Percentiles rank a stretch among this genome's conserved stretches.
These are phyloP conservation scores for Drosophila willistoni DNA, from an alignment of 1,140 invertebrate genomes.

Conservation along the genomic window DNA sequence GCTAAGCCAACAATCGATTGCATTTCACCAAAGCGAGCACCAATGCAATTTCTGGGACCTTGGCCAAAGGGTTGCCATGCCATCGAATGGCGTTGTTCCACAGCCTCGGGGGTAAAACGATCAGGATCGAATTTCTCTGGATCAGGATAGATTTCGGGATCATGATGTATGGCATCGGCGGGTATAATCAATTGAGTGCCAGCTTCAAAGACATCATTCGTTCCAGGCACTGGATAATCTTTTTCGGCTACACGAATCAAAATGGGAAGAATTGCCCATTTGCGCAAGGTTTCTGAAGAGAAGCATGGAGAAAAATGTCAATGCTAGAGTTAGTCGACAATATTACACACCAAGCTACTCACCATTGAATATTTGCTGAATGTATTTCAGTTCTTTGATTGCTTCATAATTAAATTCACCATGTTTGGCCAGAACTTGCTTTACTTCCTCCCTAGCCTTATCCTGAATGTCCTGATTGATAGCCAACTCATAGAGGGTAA, in stretches of 20 bases:
- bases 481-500: conserved; percentile 84
- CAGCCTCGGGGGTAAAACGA: conserved; percentile 85
- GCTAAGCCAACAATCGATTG: conserved; percentile 56
- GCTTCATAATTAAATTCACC: conserved; percentile 85
- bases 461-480: conserved; percentile 83
- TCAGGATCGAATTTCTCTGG: conserved; percentile 86
- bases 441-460: conserved; percentile 84
- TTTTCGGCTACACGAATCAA: conserved; percentile 54
- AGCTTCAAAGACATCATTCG: conserved; percentile 71
- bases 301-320: not conserved
- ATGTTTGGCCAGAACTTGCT: conserved; percentile 82
- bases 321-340: not conserved
- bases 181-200: conserved; percentile 84
- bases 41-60: conserved; percentile 87
- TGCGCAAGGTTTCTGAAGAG: conserved; percentile 83
- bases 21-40: conserved; percentile 76
- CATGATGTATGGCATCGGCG: conserved; percentile 84
- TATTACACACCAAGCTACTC: conserved; percentile 3
- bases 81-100: conserved; percentile 84
- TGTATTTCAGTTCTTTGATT: conserved; percentile 85
- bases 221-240: conserved; percentile 75
- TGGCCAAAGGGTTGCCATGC: conserved; percentile 89
- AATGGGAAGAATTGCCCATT: conserved; percentile 79
- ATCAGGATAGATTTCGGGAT: conserved; percentile 84
- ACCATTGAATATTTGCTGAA: conserved; percentile 84